Evolutionary conservation across 2,797 vertebrate species (phyloP), one percentile per base, ranked within the genome.

Genomic region (Chloroceryle amazona): DNA sequence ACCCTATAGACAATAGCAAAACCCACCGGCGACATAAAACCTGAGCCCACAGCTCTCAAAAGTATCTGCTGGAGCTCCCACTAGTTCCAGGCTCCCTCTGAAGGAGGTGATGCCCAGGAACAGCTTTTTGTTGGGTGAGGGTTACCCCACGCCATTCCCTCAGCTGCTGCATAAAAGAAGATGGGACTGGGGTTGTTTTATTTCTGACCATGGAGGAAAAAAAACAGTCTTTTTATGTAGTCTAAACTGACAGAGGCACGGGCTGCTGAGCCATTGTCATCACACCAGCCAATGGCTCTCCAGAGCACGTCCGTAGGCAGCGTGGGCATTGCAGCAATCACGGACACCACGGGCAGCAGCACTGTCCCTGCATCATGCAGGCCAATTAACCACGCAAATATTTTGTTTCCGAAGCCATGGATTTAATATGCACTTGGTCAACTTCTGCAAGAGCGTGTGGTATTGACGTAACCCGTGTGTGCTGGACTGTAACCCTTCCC

Each of bases 111-210:
- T 12, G 39, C 29, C 35, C 52, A 22, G 68, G 7, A 54, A 2
- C 23, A 13, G 33, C 22, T 44, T 10, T 35, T 14, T 2, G 7
- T 13, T 49, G 62, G 29, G 22, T 8, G 3, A 2, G 22, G 60
- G 26, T 44, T 55, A 21, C 15, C 35, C 25, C 39, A 37, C 0
- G 1, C 23, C 23, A 4, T 29, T 28, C 8, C n/a, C n/a, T 29
- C 19, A 17, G 67, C 18, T 78, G 28, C 10, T 29, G 52, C 10
- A 1, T 3, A 4, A 33, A 37, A 28, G 31, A 80, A 52, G 47
- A n/a, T 0, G 2, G 6, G 25, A 37, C 3, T 5, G 13, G 28
- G 0, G 3, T 1, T 54, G 25, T 3, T 23, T 26, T 51, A 19
- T 76, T 61, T 35, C 2, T 37, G 29, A n/a, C 15, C 5, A 1